Conservation (phyloP, 1,140 invertebrate species). For the Matsumurasca onukii region DNA sequence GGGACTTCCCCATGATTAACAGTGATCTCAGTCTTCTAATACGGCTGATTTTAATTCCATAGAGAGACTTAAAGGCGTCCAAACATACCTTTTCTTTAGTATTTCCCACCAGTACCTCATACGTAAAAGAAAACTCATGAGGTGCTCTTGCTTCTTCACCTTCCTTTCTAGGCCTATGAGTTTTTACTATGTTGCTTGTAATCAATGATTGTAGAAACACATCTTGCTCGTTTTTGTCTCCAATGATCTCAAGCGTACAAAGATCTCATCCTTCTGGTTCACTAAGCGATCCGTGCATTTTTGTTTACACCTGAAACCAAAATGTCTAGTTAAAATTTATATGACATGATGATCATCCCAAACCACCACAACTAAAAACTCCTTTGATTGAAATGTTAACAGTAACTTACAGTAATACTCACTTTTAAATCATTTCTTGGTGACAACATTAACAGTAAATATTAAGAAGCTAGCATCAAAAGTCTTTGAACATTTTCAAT, state of each 20-base stretch:
- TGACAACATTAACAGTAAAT: too few relatives aligned
- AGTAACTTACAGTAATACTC: too few relatives aligned
- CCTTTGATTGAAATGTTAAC: too few relatives aligned
- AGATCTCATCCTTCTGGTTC: slow-evolving; percentile 3
- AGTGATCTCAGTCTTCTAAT: neutral
- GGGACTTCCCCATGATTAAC: neutral
- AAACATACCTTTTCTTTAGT: slow-evolving; percentile 6
- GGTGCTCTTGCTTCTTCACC: neutral
- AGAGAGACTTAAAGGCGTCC: neutral
- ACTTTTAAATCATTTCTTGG: too few relatives aligned
- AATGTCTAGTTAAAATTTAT: neutral
- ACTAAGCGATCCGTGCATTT: neutral
- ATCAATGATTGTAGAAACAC: slow-evolving; percentile 12
- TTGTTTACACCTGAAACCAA: neutral
- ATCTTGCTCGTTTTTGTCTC: slow-evolving; percentile 7
- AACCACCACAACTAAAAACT: too few relatives aligned
- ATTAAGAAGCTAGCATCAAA: too few relatives aligned
- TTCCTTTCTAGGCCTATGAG: slow-evolving; percentile 10
- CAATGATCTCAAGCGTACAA: slow-evolving; percentile 1
- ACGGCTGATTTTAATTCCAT: slow-evolving; percentile 6
- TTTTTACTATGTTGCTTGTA: slow-evolving; percentile 5
- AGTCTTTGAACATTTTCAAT: too few relatives aligned
- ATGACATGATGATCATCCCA: too few relatives aligned
- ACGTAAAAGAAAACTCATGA: neutral
- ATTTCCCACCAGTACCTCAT: neutral